Conservation (phyloP, 1,140 invertebrate genomes). For the Onthophagus taurus region DNA sequence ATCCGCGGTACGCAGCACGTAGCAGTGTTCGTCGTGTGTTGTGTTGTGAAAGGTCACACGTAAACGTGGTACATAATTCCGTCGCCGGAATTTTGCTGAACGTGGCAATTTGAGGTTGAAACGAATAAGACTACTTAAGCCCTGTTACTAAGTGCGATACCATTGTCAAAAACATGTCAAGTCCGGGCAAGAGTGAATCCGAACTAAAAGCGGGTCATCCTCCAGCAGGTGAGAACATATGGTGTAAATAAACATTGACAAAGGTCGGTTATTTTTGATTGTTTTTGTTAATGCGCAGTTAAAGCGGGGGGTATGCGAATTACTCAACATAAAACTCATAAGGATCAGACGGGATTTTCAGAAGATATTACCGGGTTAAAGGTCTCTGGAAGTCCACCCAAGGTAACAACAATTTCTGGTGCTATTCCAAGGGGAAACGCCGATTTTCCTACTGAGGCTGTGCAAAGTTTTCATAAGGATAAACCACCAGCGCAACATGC, state of each 20-base stretch:
- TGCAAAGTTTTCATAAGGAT: conserved; percentile 70
- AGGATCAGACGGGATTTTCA: conserved; percentile 31
- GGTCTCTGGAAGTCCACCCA: conserved; percentile 53
- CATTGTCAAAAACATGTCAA: too few species aligned
- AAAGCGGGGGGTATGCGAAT: conserved; percentile 89
- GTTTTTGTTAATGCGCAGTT: conserved; percentile 56
- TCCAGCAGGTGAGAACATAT: conserved; percentile 59
- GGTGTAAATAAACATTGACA: neutral
- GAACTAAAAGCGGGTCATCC: conserved; percentile 72
- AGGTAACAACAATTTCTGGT: conserved; percentile 67
- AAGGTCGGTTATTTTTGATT: neutral
- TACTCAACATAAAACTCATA: conserved; percentile 72
- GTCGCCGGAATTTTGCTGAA: too few species aligned
- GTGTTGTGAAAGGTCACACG: too few species aligned
- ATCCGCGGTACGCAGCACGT: too few species aligned
- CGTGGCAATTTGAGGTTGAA: too few species aligned
- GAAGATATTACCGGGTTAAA: conserved; percentile 39
- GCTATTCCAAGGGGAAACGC: conserved; percentile 70
- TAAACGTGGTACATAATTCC: too few species aligned
- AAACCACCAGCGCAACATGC: conserved; percentile 54
- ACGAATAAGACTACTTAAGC: too few species aligned
- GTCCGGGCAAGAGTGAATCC: conserved; percentile 44
- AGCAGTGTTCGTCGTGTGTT: too few species aligned
- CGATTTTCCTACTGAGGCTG: conserved; percentile 80
- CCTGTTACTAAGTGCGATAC: too few species aligned